Base-by-base conservation (phyloP, 2,797 vertebrate species). In the Acrocephalus scirpaceus region DNA sequence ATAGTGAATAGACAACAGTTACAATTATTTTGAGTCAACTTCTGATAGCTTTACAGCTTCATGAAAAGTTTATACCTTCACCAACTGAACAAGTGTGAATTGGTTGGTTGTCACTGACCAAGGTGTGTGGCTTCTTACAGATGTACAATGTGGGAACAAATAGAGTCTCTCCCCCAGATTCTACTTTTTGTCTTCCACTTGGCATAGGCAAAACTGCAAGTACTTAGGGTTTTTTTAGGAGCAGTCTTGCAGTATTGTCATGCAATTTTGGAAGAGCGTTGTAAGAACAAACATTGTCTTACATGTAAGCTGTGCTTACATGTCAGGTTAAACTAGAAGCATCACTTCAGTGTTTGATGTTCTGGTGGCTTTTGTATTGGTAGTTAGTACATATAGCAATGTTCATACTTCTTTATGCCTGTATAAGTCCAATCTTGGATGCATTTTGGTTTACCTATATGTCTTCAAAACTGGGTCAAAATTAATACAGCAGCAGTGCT, bases 11-110 rank as follows among this genome's bases (percentile, higher is more conserved):
- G 86, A 51, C n/a, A 70, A 22, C 64, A 93, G 30, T 69, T 91
- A n/a, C 13, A 83, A 67, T 71, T 69, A 64, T 51, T 91, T 86
- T 93, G 36, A 40, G 44, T 82, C 72, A 74, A 19, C 40, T 93
- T 96, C 80, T 93, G 17, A 40, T 80, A 88, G 53, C 91, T 85
- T 88, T 76, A 66, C 11, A 32, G 34, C 47, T 86, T 93, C 36
- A 25, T 50, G 34, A 23, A 79, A 73, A 64, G 76, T 74, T 96
- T 82, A 44, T 36, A 30, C 19, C 54, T 79, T 93, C 57, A 74
- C 38, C 78, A 71, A 9, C 50, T 82, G 42, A 88, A 47, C 50
- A 64, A 60, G 69, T 30, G 17, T 81, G 74, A 56, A 50, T n/a
- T 74, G 54, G 11, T 74, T 78, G 34, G 58, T 83, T 69, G 34